Evolutionary conservation across 2,888 invertebrate species (phyloP).

Genomic region (Caenorhabditis angaria): DNA sequence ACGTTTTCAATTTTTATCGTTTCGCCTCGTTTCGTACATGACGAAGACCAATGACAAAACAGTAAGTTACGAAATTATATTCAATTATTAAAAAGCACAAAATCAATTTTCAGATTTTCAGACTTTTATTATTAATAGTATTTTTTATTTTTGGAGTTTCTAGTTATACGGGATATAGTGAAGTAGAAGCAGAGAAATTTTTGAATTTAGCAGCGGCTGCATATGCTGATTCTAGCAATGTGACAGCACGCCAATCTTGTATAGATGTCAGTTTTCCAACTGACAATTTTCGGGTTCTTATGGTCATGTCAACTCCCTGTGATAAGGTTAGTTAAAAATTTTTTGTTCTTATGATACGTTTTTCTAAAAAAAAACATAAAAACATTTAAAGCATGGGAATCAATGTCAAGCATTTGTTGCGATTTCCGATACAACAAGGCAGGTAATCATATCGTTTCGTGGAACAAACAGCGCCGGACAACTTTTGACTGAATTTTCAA

Average conservation of each 20-base stretch:
- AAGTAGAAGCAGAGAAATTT: conserved; percentile 46
- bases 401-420: conserved; percentile 50
- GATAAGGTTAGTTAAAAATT: conserved; percentile 42
- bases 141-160: neutral
- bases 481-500: conserved; percentile 42
- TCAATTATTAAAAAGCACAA: neutral
- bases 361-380: too few species aligned
- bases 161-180: conserved; percentile 41
- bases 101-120: neutral
- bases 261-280: conserved; percentile 46
- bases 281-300: conserved; percentile 35
- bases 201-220: conserved; percentile 54
- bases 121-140: neutral
- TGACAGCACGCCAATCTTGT: conserved; percentile 41
- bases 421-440: conserved; percentile 39
- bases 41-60: neutral
- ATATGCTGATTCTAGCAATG: conserved; percentile 46
- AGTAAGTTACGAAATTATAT: neutral
- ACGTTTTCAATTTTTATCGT: neutral
- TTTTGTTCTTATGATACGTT: neutral
- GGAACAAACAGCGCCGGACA: conserved; percentile 50
- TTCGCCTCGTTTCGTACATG: neutral
- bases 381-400: conserved; percentile 46
- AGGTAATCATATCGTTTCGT: conserved; percentile 46
- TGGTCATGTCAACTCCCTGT: conserved; percentile 52